Evolutionary conservation across 2,888 invertebrate species (phyloP).

Genomic region (Philopedon plagiatum): DNA sequence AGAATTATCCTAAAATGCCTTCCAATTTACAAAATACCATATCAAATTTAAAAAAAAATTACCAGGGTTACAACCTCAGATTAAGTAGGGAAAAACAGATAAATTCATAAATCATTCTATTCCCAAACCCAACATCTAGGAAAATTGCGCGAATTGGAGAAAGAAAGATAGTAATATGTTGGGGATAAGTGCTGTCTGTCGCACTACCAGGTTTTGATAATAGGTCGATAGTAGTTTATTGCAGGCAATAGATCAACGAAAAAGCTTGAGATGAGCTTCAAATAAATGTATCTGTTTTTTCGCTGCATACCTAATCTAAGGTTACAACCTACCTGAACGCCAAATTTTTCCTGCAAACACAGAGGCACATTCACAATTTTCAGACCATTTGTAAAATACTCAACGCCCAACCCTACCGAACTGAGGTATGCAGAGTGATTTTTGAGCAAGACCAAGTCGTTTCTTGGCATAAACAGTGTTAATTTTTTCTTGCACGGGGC

Average conservation of each 20-base stretch:
- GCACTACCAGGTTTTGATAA: no score
- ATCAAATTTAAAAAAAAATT: not conserved
- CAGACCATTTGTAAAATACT: constrained; percentile 67
- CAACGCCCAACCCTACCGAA: constrained; percentile 74
- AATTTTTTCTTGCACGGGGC: constrained; percentile 51
- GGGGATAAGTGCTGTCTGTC: no score
- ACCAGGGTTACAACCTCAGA: no score
- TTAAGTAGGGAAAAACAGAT: not conserved
- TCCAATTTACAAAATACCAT: not conserved
- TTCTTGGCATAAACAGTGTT: constrained; percentile 62
- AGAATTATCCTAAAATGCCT: constrained; percentile 42
- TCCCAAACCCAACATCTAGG: no score
- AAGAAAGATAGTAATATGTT: no score
- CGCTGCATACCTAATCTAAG: no score
- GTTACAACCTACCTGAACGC: constrained; percentile 69
- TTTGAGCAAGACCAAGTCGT: constrained; percentile 72
- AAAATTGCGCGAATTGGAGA: no score
- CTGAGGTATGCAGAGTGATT: constrained; percentile 72
- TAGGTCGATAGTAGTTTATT: no score
- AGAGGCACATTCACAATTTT: constrained; percentile 74
- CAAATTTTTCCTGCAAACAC: constrained; percentile 74
- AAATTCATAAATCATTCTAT: no score
- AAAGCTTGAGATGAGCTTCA: no score
- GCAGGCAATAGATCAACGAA: no score
- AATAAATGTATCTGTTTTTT: no score